Evolutionary conservation across 2,888 invertebrate species (phyloP).

Genomic region (Rutpela maculata): DNA sequence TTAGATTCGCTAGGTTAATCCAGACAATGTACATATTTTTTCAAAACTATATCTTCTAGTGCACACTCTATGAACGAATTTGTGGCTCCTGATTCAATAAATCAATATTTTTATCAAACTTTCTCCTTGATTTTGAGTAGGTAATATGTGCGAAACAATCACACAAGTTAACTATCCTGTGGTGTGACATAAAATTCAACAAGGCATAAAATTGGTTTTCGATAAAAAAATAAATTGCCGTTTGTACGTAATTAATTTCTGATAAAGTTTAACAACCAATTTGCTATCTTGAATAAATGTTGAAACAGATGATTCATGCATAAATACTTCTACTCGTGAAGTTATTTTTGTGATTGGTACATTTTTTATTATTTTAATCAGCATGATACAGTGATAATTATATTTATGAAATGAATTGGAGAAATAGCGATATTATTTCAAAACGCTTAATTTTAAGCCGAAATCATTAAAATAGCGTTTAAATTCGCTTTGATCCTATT

Average conservation of each 20-base stretch:
- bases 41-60: too few species aligned
- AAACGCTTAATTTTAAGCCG: too few species aligned
- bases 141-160: too few species aligned
- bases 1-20: too few species aligned
- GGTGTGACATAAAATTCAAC: neutral
- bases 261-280: neutral
- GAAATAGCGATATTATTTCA: neutral
- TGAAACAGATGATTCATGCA: neutral
- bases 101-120: too few species aligned
- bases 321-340: neutral
- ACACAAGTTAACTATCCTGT: too few species aligned
- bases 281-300: constrained; percentile 7
- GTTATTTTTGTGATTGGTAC: neutral
- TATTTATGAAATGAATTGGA: neutral
- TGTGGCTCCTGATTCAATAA: too few species aligned
- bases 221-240: neutral
- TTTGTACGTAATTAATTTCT: constrained; percentile 7
- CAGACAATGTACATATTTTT: too few species aligned
- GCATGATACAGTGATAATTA: neutral
- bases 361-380: neutral
- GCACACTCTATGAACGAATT: too few species aligned
- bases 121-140: too few species aligned
- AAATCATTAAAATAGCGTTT: too few species aligned
- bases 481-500: too few species aligned
- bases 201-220: neutral